These are phyloP conservation scores for Oreochromis tanganicae DNA, from an alignment of 2,113 vertebrate species.

Conservation along the genomic window DNA sequence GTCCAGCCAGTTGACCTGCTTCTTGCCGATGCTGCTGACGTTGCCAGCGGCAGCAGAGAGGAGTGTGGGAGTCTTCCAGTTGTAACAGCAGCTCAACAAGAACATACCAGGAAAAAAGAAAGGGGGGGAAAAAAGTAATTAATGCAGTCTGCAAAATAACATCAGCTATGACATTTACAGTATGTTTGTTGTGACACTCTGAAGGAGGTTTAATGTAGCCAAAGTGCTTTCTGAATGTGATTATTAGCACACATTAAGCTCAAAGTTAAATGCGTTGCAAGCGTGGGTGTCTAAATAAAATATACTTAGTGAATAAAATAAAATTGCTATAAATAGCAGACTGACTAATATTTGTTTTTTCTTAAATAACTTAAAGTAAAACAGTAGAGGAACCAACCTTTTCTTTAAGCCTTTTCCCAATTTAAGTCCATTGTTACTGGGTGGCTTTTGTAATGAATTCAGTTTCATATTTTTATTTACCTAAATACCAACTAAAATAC, in stretches of 20 bases:
- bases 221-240: background rate
- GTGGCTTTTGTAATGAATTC: background rate
- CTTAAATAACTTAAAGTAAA: background rate
- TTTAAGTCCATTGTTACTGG: background rate
- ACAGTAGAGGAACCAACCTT: background rate
- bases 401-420: background rate
- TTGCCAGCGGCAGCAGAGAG: conserved; percentile 2
- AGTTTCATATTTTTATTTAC: background rate
- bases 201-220: background rate
- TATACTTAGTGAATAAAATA: too few relatives aligned
- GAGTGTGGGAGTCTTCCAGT: conserved; percentile 38
- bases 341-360: background rate
- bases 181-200: background rate
- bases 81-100: background rate
- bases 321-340: too few relatives aligned
- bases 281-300: background rate
- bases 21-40: background rate
- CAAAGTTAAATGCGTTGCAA: background rate
- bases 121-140: background rate
- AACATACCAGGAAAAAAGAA: background rate
- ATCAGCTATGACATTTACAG: background rate
- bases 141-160: background rate
- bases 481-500: background rate
- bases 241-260: background rate
- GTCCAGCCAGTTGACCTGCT: background rate